Evolutionary conservation across 2,888 invertebrate genomes (phyloP), one percentile per base, ranked within the genome.

Genomic region (Nemotelus pantherinus): DNA sequence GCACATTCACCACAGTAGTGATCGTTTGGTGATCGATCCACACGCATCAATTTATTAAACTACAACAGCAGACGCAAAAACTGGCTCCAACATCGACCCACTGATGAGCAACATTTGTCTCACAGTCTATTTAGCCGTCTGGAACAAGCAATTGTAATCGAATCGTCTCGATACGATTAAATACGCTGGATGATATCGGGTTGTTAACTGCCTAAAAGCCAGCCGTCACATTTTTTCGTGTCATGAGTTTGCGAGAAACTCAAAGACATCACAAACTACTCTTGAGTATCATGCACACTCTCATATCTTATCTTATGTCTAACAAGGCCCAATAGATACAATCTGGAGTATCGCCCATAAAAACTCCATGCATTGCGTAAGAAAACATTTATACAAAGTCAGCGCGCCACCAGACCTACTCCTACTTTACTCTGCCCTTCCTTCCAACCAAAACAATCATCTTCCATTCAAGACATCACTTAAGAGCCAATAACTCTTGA

Each of bases 401-500:
- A 25, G 25, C 25, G 25, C 25, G 25, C 25, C 25, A 25, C 25
- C 25, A 25, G 25, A 25, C 25, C 25, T 25, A 25, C 25, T 25
- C 25, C 25, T 25, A 25, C 25, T 25, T 25, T 25, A 25, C 25
- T 25, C 25, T 25, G 25, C 25, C 25, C 25, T 25, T 25, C 25
- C 25, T 25, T 25, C 25, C 25, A 25, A 25, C 25, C 25, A 44
- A 6, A 41, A 70, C 47, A 5, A 48, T 63, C 74, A 60, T 74
- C 63, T 48, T 63, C 60, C 39, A 74, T 74, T 74, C 74, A 63
- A 63, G 74, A 48, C 48, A 74, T 74, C 74, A 74, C 74, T 74
- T 74, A 74, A 50, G 74, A 74, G 74, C 74, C 74, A 60, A 74
- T 74, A 74, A 74, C 74, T 74, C 63, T 74, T 74, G 48, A 74